These are phyloP conservation scores for Phalacrocorax aristotelis DNA, from an alignment of 2,113 vertebrate species.

Conservation along the genomic window DNA sequence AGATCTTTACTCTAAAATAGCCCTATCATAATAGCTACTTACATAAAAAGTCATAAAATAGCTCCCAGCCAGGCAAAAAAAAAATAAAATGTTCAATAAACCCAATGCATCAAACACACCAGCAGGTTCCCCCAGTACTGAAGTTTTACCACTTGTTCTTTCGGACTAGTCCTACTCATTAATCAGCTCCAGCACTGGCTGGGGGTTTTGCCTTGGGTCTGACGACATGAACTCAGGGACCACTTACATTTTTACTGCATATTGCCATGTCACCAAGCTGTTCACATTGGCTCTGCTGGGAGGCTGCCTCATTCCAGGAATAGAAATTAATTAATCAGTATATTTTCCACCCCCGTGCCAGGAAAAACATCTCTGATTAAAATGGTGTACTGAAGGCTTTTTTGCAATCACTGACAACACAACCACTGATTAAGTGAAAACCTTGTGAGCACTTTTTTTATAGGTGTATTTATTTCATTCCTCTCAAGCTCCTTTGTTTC, in stretches of 20 bases:
- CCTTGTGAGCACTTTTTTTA: constrained; percentile 42
- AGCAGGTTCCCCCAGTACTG: neutral
- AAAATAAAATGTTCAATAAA: neutral
- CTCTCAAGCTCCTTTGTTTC: constrained; percentile 21
- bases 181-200: neutral
- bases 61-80: neutral
- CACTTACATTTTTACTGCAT: neutral
- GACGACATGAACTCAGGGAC: neutral
- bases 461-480: constrained; percentile 28
- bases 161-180: neutral
- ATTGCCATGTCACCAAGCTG: constrained; percentile 38
- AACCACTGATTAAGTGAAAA: constrained; percentile 68
- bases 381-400: constrained; percentile 33
- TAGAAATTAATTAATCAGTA: constrained; percentile 79
- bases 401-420: constrained; percentile 52
- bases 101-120: neutral
- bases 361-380: constrained; percentile 74
- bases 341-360: constrained; percentile 34
- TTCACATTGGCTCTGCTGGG: constrained; percentile 55
- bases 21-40: neutral
- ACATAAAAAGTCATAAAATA: neutral
- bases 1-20: neutral
- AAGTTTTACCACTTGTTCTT: neutral
- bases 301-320: constrained; percentile 68
- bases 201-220: neutral